Percentiles rank a stretch among this genome's conserved stretches.
These are phyloP conservation scores for Drosophila varians DNA, from an alignment of 1,140 invertebrate species.

Conservation along the genomic window DNA sequence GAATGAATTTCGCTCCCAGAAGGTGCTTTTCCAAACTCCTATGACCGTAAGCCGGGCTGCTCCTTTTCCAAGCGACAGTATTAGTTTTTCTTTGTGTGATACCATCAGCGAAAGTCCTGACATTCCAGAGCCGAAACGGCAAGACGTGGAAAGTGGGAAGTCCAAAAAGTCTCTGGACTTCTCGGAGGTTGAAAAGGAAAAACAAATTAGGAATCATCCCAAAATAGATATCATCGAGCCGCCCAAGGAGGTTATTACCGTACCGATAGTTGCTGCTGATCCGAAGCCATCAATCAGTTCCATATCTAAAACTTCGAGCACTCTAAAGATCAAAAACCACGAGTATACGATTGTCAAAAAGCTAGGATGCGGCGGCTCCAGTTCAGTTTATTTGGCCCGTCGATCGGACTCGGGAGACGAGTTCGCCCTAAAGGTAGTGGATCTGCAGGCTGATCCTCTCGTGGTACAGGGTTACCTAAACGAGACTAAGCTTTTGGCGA, in stretches of 20 bases:
- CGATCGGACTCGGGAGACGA: conserved; percentile 58
- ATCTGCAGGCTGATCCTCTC: conserved; percentile 89
- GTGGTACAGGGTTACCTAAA: conserved; percentile 93
- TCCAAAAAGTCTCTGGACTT: conserved; percentile 75
- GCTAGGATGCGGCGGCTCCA: conserved; percentile 77
- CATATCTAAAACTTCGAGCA: conserved; percentile 4
- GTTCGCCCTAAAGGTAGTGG: conserved; percentile 85
- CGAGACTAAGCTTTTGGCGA: conserved; percentile 93
- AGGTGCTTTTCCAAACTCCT: conserved; percentile 80
- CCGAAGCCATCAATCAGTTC: not conserved
- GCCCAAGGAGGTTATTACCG: conserved; percentile 4
- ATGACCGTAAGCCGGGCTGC: conserved; percentile 70
- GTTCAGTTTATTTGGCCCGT: conserved; percentile 72
- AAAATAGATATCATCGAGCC: conserved; percentile 2
- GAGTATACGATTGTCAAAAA: conserved; percentile 74
- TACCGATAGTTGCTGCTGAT: not conserved
- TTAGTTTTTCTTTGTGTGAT: conserved; percentile 74
- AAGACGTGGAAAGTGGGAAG: conserved; percentile 16
- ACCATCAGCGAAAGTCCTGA: conserved; percentile 70
- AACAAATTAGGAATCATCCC: not conserved
- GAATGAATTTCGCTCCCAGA: conserved; percentile 79
- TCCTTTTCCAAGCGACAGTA: conserved; percentile 60
- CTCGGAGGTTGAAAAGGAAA: conserved; percentile 20
- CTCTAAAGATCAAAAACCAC: conserved; percentile 65
- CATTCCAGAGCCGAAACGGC: conserved; percentile 35